These are phyloP conservation scores for Germaria angustata DNA, from an alignment of 2,888 invertebrate species.

Conservation along the genomic window DNA sequence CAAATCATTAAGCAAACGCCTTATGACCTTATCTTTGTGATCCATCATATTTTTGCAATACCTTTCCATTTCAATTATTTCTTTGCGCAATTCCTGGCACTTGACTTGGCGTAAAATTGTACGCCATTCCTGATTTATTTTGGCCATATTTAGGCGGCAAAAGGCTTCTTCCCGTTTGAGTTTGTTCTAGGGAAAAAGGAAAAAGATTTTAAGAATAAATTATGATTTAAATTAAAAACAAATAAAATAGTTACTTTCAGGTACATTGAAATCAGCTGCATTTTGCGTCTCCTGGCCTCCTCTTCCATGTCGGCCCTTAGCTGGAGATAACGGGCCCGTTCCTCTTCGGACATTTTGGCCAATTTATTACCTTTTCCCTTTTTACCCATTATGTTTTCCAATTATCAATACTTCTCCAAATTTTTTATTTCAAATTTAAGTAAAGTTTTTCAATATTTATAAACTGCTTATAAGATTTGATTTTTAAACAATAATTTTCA, in stretches of 20 bases:
- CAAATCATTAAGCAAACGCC: slow-evolving; percentile 84
- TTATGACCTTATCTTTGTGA: slow-evolving; percentile 85
- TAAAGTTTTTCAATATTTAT: not conserved
- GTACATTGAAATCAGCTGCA: slow-evolving; percentile 88
- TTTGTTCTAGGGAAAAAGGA: slow-evolving; percentile 85
- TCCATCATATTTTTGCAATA: slow-evolving; percentile 81
- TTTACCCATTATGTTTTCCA: slow-evolving; percentile 65
- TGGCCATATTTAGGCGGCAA: slow-evolving; percentile 88
- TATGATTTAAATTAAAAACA: not conserved
- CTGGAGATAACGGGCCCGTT: slow-evolving; percentile 89
- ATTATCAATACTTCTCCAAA: not conserved
- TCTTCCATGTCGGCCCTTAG: slow-evolving; percentile 91
- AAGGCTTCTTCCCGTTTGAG: slow-evolving; percentile 90
- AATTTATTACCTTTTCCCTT: slow-evolving; percentile 82
- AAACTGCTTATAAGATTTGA: not conserved
- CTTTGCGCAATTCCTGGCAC: slow-evolving; percentile 86
- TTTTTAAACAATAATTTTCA: not conserved
- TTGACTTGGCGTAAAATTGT: slow-evolving; percentile 88
- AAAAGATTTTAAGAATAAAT: not conserved
- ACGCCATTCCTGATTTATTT: slow-evolving; percentile 92
- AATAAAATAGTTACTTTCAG: slow-evolving; percentile 84
- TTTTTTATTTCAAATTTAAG: not conserved
- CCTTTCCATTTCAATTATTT: slow-evolving; percentile 83
- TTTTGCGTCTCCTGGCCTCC: slow-evolving; percentile 88
- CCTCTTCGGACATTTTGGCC: slow-evolving; percentile 92